These are phyloP conservation scores for Microcebus tavaratra DNA, from an alignment of 2,113 vertebrate genomes.

Conservation along the genomic window DNA sequence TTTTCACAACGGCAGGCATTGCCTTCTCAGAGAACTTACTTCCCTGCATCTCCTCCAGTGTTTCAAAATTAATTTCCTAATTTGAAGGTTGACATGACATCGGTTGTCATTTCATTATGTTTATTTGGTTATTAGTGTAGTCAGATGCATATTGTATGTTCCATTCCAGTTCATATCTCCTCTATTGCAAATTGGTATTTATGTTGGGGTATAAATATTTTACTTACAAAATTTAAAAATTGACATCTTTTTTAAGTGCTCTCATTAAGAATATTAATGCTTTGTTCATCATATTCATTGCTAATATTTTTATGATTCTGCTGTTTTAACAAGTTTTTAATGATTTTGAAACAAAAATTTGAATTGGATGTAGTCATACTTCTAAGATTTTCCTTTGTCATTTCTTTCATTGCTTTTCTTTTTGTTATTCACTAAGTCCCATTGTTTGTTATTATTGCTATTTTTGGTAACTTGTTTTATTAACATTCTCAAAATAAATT, in stretches of 20 bases:
- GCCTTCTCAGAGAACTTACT: background rate
- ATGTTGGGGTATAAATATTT: constrained; percentile 27
- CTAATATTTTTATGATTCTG: constrained; percentile 37
- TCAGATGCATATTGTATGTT: background rate
- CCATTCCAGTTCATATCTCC: background rate
- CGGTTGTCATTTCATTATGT: background rate
- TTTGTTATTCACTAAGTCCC: background rate
- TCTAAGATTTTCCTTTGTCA: constrained; percentile 2
- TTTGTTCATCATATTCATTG: background rate
- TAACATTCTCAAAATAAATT: constrained; percentile 47
- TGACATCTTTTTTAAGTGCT: background rate
- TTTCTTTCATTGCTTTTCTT: constrained; percentile 32
- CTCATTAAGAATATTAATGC: background rate
- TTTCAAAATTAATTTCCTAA: background rate
- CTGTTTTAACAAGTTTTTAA: background rate
- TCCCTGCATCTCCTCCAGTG: background rate
- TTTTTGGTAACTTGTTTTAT: constrained; percentile 45
- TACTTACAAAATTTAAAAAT: constrained; percentile 12
- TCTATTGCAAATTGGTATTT: background rate
- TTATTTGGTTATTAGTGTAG: background rate
- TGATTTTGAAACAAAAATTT: constrained; percentile 38
- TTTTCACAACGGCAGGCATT: background rate
- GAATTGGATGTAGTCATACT: background rate
- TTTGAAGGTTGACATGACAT: background rate
- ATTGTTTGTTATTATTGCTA: constrained; percentile 36